Percentiles rank a stretch among this genome's conserved stretches.
phyloP scores from a whole-genome alignment of 2,888 invertebrate species.

The Argyra leucocephala region DNA sequence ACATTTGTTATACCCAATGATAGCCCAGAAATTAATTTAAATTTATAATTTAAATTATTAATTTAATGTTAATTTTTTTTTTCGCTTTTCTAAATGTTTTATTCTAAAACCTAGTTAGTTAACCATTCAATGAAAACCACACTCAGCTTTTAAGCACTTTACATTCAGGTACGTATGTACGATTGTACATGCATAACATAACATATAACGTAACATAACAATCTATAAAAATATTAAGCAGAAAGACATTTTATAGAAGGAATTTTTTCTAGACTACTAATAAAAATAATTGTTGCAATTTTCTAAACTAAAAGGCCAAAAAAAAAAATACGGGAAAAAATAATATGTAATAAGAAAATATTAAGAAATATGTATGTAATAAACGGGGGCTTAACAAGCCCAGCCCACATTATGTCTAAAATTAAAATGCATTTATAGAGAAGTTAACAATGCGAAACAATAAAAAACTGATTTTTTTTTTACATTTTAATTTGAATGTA shows the following conservation, averaged over 20 bases:
- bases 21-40: too few relatives aligned
- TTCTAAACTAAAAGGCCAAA: too few relatives aligned
- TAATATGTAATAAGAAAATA: background rate
- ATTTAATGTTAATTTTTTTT: too few relatives aligned
- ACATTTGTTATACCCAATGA: too few relatives aligned
- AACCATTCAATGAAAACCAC: background rate
- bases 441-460: background rate
- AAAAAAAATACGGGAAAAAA: background rate
- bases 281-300: background rate
- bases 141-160: too few relatives aligned
- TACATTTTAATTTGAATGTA: background rate
- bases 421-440: background rate
- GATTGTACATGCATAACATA: background rate
- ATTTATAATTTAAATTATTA: too few relatives aligned
- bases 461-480: too few relatives aligned
- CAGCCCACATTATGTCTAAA: background rate
- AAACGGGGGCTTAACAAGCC: background rate
- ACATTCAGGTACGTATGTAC: too few relatives aligned
- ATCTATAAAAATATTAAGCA: background rate
- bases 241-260: background rate
- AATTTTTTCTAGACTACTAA: background rate
- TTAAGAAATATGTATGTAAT: background rate
- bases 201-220: background rate
- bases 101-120: conserved; percentile 1
- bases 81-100: background rate